These are phyloP conservation scores for Ectemnius continuus DNA, from an alignment of 2,888 invertebrate genomes.

Conservation along the genomic window DNA sequence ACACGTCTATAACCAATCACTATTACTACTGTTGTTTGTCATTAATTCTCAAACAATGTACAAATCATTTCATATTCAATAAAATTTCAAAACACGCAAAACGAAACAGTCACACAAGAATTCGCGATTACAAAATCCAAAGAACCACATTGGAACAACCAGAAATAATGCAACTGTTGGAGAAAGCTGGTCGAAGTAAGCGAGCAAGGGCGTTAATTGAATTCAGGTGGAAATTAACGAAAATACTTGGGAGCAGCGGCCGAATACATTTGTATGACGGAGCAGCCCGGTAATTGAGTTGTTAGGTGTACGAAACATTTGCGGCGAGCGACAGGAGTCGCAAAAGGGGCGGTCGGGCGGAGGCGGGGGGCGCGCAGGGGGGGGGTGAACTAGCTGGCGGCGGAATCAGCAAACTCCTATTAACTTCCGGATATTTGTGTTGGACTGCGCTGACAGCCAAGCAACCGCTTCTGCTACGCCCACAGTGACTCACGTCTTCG, in stretches of 20 bases:
- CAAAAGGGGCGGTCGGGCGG: too few relatives aligned
- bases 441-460: constrained; percentile 47
- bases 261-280: neutral
- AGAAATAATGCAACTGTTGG: too few relatives aligned
- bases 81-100: too few relatives aligned
- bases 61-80: too few relatives aligned
- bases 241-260: neutral
- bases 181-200: neutral
- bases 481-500: constrained; percentile 48
- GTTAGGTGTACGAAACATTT: constrained; percentile 28
- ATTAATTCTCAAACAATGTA: too few relatives aligned
- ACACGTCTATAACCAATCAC: too few relatives aligned
- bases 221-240: constrained; percentile 1
- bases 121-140: too few relatives aligned
- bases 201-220: neutral
- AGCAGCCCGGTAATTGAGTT: constrained; percentile 15
- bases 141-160: too few relatives aligned
- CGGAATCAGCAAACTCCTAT: constrained; percentile 37
- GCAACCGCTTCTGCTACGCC: constrained; percentile 44
- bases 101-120: too few relatives aligned
- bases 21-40: too few relatives aligned
- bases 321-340: constrained; percentile 18
- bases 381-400: constrained; percentile 23
- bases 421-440: constrained; percentile 58
- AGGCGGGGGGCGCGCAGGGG: neutral